phyloP scores from a whole-genome alignment of 2,797 vertebrate species.

The Pteropus rufus region DNA sequence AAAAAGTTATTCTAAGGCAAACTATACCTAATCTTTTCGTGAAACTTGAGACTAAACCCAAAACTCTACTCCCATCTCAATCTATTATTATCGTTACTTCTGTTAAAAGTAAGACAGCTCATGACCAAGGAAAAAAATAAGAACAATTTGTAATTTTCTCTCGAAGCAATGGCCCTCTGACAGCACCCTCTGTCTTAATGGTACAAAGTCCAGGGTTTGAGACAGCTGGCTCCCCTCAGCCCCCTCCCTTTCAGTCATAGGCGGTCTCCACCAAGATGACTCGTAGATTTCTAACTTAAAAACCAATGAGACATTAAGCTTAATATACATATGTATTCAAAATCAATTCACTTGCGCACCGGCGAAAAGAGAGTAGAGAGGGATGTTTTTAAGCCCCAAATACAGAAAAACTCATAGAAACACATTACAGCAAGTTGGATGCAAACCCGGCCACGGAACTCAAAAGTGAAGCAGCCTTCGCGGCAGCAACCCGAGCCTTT shows the following conservation, averaged over 20 bases:
- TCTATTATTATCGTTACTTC: neutral
- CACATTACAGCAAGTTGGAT: constrained; percentile 43
- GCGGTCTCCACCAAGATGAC: constrained; percentile 75
- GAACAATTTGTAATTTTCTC: constrained; percentile 12
- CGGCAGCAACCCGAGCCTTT: constrained; percentile 28
- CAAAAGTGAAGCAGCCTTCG: constrained; percentile 39
- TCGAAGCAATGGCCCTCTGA: neutral
- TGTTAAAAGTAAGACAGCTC: neutral
- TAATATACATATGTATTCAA: neutral
- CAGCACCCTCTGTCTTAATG: constrained; percentile 28
- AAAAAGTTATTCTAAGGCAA: constrained; percentile 25
- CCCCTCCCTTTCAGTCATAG: constrained; percentile 52
- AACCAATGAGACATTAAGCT: constrained; percentile 5
- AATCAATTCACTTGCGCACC: neutral
- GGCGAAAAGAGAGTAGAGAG: neutral
- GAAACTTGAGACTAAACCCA: constrained; percentile 5
- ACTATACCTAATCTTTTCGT: neutral
- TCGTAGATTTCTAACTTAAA: constrained; percentile 56
- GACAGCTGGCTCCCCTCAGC: constrained; percentile 67
- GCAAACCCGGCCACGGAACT: constrained; percentile 61
- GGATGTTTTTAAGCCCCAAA: neutral
- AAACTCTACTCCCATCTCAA: neutral
- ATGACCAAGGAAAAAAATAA: neutral
- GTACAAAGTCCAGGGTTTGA: constrained; percentile 65
- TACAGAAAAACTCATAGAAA: constrained; percentile 43